phyloP scores from a whole-genome alignment of 2,113 vertebrate species.

The Leptocoma aspasia region DNA sequence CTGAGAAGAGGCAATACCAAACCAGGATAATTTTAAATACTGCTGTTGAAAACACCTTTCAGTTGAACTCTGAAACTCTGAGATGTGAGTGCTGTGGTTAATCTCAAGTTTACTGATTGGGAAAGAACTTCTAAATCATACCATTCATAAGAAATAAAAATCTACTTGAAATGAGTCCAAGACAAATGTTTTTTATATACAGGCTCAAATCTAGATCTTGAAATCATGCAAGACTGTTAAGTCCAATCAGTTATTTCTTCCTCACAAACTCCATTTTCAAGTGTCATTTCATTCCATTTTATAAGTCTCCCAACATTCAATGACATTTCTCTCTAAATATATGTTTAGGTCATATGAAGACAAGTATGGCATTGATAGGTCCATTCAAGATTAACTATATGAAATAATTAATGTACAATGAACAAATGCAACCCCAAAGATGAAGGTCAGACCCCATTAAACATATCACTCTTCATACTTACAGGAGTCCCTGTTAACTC shows the following conservation, averaged over 20 bases:
- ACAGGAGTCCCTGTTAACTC: neutral
- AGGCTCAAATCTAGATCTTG: slow-evolving; percentile 12
- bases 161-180: neutral
- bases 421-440: neutral
- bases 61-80: neutral
- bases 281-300: neutral
- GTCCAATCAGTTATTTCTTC: neutral
- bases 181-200: slow-evolving; percentile 18
- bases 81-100: neutral
- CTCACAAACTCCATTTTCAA: neutral
- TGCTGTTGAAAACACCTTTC: slow-evolving; percentile 14
- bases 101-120: neutral
- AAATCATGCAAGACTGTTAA: slow-evolving; percentile 1
- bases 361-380: neutral
- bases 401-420: neutral
- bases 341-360: neutral
- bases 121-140: slow-evolving; percentile 28
- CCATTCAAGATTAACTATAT: neutral
- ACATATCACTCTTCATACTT: neutral
- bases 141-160: slow-evolving; percentile 27
- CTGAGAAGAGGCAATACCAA: neutral
- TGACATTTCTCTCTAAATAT: neutral
- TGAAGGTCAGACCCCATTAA: neutral
- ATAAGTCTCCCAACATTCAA: neutral
- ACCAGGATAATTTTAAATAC: neutral